A percentile compares a stretch with the other conserved stretches of the same genome.
Conservation (phyloP, 2,888 invertebrate genomes). For the Cataglyphis albicans region DNA sequence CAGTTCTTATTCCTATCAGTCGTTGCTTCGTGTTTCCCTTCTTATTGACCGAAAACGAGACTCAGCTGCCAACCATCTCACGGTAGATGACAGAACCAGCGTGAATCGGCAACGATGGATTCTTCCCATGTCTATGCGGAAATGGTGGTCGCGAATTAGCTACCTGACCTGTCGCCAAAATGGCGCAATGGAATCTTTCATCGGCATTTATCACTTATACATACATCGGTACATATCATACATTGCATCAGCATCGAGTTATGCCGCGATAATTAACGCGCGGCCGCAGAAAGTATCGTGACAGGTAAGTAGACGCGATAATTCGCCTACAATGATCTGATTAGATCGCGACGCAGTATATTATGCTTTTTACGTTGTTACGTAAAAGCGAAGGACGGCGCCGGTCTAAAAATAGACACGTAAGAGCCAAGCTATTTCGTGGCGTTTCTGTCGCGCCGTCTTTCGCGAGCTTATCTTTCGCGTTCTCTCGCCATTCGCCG, state of each 20-base stretch:
- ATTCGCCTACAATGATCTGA: conserved; percentile 49
- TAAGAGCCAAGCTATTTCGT: conserved; percentile 76
- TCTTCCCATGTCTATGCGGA: conserved; percentile 7
- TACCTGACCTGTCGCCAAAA: background rate
- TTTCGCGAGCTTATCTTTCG: conserved; percentile 22
- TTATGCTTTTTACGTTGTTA: conserved; percentile 73
- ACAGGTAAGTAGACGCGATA: conserved; percentile 14
- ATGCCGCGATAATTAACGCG: background rate
- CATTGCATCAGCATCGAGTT: background rate
- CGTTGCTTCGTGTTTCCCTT: background rate
- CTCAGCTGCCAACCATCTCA: background rate
- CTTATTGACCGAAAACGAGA: background rate
- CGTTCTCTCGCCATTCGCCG: conserved; percentile 22
- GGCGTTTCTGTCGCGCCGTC: conserved; percentile 71
- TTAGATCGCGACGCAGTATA: conserved; percentile 58
- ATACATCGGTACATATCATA: background rate
- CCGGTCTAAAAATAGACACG: conserved; percentile 80
- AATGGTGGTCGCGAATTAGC: conserved; percentile 15
- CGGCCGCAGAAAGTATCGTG: background rate
- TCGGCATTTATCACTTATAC: background rate
- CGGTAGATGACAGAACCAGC: conserved; percentile 34
- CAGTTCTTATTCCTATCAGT: background rate
- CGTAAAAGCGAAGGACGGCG: conserved; percentile 81
- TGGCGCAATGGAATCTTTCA: background rate
- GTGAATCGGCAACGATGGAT: conserved; percentile 51